These are phyloP conservation scores for Microchirus variegatus DNA, from an alignment of 2,797 vertebrate species.

Conservation along the genomic window DNA sequence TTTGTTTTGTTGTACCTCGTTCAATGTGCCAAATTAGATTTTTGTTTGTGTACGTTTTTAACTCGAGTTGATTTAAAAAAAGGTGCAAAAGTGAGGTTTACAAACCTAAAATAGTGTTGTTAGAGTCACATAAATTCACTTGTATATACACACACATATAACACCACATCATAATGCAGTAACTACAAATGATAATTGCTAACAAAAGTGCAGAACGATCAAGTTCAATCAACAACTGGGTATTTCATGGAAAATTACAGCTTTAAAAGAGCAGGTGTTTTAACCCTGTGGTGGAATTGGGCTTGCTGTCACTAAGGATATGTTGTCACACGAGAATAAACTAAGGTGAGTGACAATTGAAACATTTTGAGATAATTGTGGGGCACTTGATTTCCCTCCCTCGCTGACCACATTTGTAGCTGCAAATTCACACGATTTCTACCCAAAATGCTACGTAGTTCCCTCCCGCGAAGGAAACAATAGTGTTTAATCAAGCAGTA, in stretches of 20 bases:
- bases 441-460: constrained; percentile 48
- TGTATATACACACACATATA: no score
- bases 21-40: no score
- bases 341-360: constrained; percentile 17
- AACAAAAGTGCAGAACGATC: background rate
- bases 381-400: constrained; percentile 34
- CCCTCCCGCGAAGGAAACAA: constrained; percentile 31
- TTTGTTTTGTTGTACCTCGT: no score
- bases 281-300: constrained; percentile 2
- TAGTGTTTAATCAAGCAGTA: constrained; percentile 26
- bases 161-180: no score
- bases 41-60: no score
- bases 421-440: constrained; percentile 42
- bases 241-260: constrained; percentile 6
- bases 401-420: constrained; percentile 36
- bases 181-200: background rate
- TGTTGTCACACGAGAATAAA: constrained; percentile 12
- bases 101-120: no score
- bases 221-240: background rate
- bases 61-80: no score
- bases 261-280: constrained; percentile 13
- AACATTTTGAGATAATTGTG: constrained; percentile 26
- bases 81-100: no score
- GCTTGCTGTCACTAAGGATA: constrained; percentile 6
- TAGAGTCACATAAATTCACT: no score